Base-by-base conservation (phyloP, 2,888 invertebrate species). In the Agriopis leucophaearia region DNA sequence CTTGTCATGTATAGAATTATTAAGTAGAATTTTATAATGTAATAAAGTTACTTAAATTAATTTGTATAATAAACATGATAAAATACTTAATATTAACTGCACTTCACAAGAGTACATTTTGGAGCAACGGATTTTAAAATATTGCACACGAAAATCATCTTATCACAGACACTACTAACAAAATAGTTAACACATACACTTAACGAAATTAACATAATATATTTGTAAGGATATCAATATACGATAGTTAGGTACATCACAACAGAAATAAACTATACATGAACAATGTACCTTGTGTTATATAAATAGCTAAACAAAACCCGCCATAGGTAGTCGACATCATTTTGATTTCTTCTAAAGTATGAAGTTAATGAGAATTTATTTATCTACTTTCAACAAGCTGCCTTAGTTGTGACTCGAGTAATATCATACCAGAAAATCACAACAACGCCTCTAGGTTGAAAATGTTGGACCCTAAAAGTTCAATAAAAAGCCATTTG, bases 401-500 rank as follows among this genome's bases (percentile, higher is more conserved):
- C 65, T 74, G 69, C 74, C 69, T 71, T 64, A 76, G 71, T 76
- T 79, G 73, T 79, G 78, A 78, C 75, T 70, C 77, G 78, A 74
- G 70, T 65, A 66, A 70, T 78, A 80, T 48, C 27, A 9, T 35
- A 36, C 80, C 75, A 51, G 78, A 75, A 81, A 84, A 82, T 79
- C 80, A 83, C 82, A 84, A 84, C 81, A 82, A 82, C 82, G 79
- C 81, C 77, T 83, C 84, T 82, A 86, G 81, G 82, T 91, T 79
- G 85, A 88, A 81, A 78, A 84, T 86, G 85, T 90, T 93, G 93
- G 94, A 92, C 93, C 94, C 91, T 91, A 88, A 88, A 89, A 86
- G 88, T 90, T 90, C 84, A 89, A 89, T 87, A 90, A 92, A 91
- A 92, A 92, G 91, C 91, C 86, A 89, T 89, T 89, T 88, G 88